Base-by-base conservation (phyloP, 2,113 vertebrate species). In the Ploceus nigricollis region DNA sequence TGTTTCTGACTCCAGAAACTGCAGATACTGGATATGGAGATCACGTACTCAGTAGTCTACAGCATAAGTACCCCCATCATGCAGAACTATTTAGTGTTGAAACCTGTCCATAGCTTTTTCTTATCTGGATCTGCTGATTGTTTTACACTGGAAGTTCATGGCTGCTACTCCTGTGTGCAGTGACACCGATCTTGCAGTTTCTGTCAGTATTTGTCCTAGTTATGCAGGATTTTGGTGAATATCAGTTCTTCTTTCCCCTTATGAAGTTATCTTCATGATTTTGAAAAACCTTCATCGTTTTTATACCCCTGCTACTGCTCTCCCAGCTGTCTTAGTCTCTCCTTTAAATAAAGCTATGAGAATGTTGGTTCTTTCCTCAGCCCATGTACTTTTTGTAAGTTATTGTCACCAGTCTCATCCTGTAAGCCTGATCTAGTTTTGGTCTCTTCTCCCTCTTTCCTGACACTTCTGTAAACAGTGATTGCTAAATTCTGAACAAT, bases 21-120 rank as follows among this genome's bases (percentile, higher is more conserved):
- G 1, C 30, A 82, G 33, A 23, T 31, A 44, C 37, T 57, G 48
- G 35, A 6, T 51, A 7, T 14, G 21, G 56, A 65, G 16, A 54
- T 57, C 31, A 21, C 0, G 0, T 44, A 19, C 7, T 8, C 14
- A 11, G 16, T 8, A 24, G 27, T 45, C 17, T 57, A 3, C 45
- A 66, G 22, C 24, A 2, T 56, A 57, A 61, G 24, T 37, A 50
- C 18, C 8, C 7, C 25, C 6, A 25, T 66, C 22, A 11, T 8
- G 11, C 48, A 65, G 54, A 84, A 14, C 28, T 64, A 1, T 21
- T 71, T 53, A 57, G 22, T 28, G 13, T 40, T 65, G 37, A 9
- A 53, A 16, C 21, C 12, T 60, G 18, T 19, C n/a, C 1, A 1
- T 51, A 54, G 37, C n/a, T 65, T 65, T 53, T 47, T 61, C 19